phyloP scores from a whole-genome alignment of 53 echinoderm and acorn worm genomes.

The Temnopleurus reevesii region DNA sequence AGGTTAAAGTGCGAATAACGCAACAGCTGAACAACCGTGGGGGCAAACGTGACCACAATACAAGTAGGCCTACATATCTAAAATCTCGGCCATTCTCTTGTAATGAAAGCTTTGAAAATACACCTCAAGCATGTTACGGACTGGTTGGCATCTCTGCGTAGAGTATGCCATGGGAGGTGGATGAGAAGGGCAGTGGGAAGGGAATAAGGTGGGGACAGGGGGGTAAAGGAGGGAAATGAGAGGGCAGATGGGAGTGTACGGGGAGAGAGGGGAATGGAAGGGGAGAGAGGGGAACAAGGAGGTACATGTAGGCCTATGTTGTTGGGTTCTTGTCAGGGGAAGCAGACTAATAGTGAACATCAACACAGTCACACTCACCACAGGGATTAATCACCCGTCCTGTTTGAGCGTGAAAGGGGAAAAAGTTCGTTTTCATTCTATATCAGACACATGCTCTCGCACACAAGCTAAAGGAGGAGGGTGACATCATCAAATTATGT shows the following conservation, averaged over 20 bases:
- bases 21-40: too few species aligned
- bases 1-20: too few species aligned
- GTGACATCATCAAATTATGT: constrained; percentile 31
- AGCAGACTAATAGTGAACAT: constrained; percentile 33
- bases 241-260: constrained; percentile 24
- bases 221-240: background rate
- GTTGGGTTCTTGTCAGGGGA: constrained; percentile 41
- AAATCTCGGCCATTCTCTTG: too few species aligned
- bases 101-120: too few species aligned
- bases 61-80: too few species aligned
- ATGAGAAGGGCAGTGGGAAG: background rate
- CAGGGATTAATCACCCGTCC: constrained; percentile 59
- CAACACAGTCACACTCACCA: constrained; percentile 55
- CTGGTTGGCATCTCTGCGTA: too few species aligned
- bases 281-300: background rate
- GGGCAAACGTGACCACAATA: too few species aligned
- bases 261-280: background rate
- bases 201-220: background rate
- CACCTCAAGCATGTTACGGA: too few species aligned
- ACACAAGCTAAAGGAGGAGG: background rate
- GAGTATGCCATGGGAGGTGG: background rate
- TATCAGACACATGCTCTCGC: background rate
- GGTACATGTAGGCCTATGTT: background rate
- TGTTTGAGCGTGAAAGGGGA: constrained; percentile 37
- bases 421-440: constrained; percentile 26